Conservation (phyloP, 2,797 vertebrate genomes). For the Sebastes paucispinis region DNA sequence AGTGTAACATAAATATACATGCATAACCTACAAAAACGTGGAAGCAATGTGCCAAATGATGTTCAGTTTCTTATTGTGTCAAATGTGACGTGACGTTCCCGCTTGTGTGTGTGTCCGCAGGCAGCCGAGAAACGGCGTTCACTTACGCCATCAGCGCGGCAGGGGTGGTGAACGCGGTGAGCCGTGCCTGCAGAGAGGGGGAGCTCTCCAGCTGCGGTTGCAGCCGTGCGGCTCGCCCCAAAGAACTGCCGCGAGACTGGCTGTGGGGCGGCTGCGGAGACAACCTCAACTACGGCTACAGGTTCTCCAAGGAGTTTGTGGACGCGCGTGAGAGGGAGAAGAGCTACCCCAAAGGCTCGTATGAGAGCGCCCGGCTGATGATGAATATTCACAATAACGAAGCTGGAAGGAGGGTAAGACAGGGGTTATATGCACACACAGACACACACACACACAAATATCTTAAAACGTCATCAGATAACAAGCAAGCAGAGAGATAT, state of each 20-base stretch:
- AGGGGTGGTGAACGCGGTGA: conserved; percentile 96
- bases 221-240: conserved; percentile 92
- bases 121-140: conserved; percentile 96
- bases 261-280: conserved; percentile 98
- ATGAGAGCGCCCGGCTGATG: conserved; percentile 89
- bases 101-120: conserved; percentile 74
- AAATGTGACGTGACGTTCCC: conserved; percentile 9
- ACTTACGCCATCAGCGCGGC: conserved; percentile 96
- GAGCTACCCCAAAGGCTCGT: conserved; percentile 90
- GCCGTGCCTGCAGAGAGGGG: conserved; percentile 95
- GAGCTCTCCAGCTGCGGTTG: conserved; percentile 97
- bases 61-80: not conserved
- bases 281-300: conserved; percentile 96
- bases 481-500: not conserved
- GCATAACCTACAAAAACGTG: conserved; percentile 2
- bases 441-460: not conserved
- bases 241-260: conserved; percentile 97
- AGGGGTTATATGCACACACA: not conserved
- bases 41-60: not conserved
- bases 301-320: conserved; percentile 98
- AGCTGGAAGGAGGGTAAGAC: conserved; percentile 92
- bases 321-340: conserved; percentile 95
- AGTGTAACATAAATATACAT: conserved; percentile 7
- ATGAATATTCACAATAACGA: conserved; percentile 99
- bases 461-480: not conserved